phyloP scores from a whole-genome alignment of 2,797 vertebrate genomes.

The Ptychadena robeensis region DNA sequence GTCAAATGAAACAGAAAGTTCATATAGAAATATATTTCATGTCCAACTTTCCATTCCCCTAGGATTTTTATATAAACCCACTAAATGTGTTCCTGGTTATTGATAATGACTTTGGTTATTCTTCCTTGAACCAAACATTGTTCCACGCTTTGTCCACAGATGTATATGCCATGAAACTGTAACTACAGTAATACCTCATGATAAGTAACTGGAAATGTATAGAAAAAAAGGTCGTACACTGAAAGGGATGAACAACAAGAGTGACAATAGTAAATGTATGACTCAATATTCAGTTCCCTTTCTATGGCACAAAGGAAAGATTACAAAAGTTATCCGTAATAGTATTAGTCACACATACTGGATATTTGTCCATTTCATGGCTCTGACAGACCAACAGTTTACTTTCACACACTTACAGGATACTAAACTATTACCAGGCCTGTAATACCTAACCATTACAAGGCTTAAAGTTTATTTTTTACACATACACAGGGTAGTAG shows the following conservation, averaged over 20 bases:
- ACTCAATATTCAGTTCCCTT: conserved; percentile 29
- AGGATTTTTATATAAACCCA: too few species aligned
- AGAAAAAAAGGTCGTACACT: neutral
- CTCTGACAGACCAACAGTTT: neutral
- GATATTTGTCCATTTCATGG: neutral
- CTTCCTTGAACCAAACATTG: too few species aligned
- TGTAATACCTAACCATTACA: too few species aligned
- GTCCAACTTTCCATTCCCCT: too few species aligned
- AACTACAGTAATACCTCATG: neutral
- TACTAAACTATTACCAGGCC: neutral
- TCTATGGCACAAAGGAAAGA: conserved; percentile 1
- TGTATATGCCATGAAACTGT: neutral
- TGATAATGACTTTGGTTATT: too few species aligned
- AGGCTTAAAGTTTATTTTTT: too few species aligned
- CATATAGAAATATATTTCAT: too few species aligned
- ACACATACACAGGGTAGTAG: neutral
- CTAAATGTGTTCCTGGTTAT: too few species aligned
- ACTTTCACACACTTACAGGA: conserved; percentile 6
- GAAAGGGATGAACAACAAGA: neutral
- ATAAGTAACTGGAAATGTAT: neutral
- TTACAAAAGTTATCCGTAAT: conserved; percentile 27
- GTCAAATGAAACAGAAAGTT: too few species aligned
- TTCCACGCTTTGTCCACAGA: too few species aligned
- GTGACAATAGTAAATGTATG: conserved; percentile 12
- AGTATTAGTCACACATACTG: conserved; percentile 35